Conservation (phyloP, 2,888 invertebrate species). For the Dicyrtoma fusca region DNA sequence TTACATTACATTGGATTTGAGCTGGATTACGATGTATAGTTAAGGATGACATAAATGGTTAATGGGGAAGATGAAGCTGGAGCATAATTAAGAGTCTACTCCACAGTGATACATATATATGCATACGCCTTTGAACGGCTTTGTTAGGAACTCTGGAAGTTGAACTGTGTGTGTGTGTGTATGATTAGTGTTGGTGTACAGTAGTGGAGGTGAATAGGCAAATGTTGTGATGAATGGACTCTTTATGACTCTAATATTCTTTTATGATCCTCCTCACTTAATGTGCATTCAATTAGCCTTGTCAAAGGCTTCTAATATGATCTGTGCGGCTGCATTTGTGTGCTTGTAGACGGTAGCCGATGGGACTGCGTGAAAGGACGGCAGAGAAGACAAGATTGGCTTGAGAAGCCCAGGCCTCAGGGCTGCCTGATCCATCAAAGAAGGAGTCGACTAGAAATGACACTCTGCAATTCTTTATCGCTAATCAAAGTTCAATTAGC, state of each 20-base stretch:
- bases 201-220: conserved; percentile 18
- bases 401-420: conserved; percentile 10
- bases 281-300: conserved; percentile 45
- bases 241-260: conserved; percentile 49
- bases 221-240: conserved; percentile 42
- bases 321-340: neutral
- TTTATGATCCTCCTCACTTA: conserved; percentile 42
- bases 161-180: neutral
- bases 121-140: too few species aligned
- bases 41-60: conserved; percentile 23
- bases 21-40: neutral
- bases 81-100: neutral
- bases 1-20: too few species aligned
- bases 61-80: conserved; percentile 15
- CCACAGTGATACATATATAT: neutral
- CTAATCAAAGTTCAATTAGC: conserved; percentile 56
- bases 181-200: too few species aligned
- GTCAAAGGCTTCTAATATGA: conserved; percentile 14
- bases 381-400: neutral
- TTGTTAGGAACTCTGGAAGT: neutral
- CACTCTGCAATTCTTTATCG: conserved; percentile 53
- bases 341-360: conserved; percentile 22
- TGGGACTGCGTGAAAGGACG: neutral
- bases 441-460: conserved; percentile 37
- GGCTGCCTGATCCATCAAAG: conserved; percentile 19